Evolutionary conservation across 1,140 invertebrate species (phyloP), one percentile per base, ranked within the genome.

Genomic region (Rhizoglyphus robini): DNA sequence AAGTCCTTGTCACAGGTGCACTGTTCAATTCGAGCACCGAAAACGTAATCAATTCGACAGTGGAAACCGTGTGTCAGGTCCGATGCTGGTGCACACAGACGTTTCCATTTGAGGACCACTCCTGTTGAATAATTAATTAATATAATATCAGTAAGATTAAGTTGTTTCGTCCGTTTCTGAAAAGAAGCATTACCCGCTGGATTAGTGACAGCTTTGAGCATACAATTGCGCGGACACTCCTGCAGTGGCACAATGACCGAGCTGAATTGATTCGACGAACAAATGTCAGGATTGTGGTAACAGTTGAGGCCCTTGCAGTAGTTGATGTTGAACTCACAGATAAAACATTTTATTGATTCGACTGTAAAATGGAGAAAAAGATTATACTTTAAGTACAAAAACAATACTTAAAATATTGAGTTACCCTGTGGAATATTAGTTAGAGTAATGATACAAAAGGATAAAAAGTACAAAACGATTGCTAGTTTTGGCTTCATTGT

Each of bases 131-230:
- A 2, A 30, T 18, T 13, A 27, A 4, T 65, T 29, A 49, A 4
- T 13, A 31, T 15, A 4, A 34, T 20, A 30, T 30, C 23, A 13
- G 23, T 15, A 63, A n/a, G 18, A 5, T 25, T 25, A 29, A 2
- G 54, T 4, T n/a, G 18, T 64, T 1, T 65, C 25, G 13, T 25
- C 1, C 4, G 20, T 25, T 58, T 63, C n/a, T n/a, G n/a, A n/a
- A n/a, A n/a, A n/a, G n/a, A n/a, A n/a, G n/a, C n/a, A n/a, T n/a
- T n/a, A 66, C 67, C 67, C 11, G 47, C 65, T 18, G 67, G 27
- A 62, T 68, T 65, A 8, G 67, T 68, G n/a, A 68, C 54, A 11
- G 41, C 67, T 38, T 67, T 68, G 2, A 60, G 41, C 63, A 68
- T 65, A 63, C 67, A 68, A 31, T 65, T 65, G n/a, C 25, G 15